These are phyloP conservation scores for Amiota mariae DNA, from an alignment of 2,888 invertebrate species.

Conservation along the genomic window DNA sequence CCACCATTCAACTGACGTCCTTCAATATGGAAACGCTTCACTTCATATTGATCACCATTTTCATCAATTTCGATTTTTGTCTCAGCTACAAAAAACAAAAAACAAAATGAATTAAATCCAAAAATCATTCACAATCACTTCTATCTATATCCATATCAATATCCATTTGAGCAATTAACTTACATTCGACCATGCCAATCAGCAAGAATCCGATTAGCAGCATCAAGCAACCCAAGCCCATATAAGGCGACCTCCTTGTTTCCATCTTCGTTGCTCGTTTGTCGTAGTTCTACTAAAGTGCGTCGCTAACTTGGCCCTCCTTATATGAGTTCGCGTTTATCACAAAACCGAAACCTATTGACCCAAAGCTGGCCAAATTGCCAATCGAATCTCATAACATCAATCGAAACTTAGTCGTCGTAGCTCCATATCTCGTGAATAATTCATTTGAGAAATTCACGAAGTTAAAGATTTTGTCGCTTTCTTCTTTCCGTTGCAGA, in stretches of 20 bases:
- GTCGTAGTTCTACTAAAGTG: conserved; percentile 50
- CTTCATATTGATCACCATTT: conserved; percentile 66
- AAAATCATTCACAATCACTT: background rate
- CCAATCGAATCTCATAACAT: background rate
- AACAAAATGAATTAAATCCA: background rate
- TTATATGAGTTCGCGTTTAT: conserved; percentile 62
- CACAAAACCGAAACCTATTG: conserved; percentile 49
- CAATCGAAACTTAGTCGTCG: background rate
- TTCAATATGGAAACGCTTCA: conserved; percentile 64
- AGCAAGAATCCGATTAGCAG: conserved; percentile 32
- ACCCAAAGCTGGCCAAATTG: conserved; percentile 43
- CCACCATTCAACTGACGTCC: conserved; percentile 62
- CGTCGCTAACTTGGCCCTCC: conserved; percentile 39
- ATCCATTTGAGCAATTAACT: conserved; percentile 17
- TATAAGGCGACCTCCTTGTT: conserved; percentile 34
- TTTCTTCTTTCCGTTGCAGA: conserved; percentile 53
- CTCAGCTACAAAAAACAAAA: conserved; percentile 46
- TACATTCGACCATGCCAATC: conserved; percentile 47
- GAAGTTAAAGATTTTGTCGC: background rate
- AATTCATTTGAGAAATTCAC: background rate
- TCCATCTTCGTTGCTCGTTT: conserved; percentile 49
- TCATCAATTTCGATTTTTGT: conserved; percentile 63
- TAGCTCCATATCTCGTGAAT: background rate
- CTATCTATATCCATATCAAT: background rate
- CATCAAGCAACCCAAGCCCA: conserved; percentile 43